phyloP scores from a whole-genome alignment of 2,113 vertebrate species.

The Vulpes vulpes region DNA sequence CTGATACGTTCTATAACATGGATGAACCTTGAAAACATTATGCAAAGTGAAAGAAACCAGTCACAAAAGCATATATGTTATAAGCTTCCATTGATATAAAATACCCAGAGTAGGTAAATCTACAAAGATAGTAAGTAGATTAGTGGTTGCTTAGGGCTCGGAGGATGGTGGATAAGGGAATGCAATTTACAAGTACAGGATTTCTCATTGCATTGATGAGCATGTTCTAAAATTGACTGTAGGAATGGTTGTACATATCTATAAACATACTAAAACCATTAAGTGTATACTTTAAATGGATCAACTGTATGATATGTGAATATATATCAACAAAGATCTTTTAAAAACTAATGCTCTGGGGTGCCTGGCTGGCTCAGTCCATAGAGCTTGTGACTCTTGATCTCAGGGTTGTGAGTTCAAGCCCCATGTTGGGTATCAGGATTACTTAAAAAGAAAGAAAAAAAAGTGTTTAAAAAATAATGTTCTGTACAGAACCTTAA shows the following conservation, averaged over 20 bases:
- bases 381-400: neutral
- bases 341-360: neutral
- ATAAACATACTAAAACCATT: neutral
- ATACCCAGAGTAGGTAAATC: neutral
- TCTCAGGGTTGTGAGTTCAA: neutral
- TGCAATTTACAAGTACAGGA: neutral
- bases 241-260: neutral
- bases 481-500: neutral
- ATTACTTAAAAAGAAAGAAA: neutral
- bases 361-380: neutral
- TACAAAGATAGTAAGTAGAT: neutral
- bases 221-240: neutral
- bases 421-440: neutral
- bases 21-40: neutral
- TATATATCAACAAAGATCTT: neutral
- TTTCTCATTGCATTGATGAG: neutral
- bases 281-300: neutral
- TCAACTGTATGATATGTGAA: neutral
- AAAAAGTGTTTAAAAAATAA: neutral
- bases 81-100: neutral
- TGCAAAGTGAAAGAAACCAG: neutral
- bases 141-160: neutral
- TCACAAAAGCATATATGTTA: neutral
- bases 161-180: too few species aligned
- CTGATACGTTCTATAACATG: neutral